These are phyloP conservation scores for Amiota minor DNA, from an alignment of 2,888 invertebrate genomes.

Conservation along the genomic window DNA sequence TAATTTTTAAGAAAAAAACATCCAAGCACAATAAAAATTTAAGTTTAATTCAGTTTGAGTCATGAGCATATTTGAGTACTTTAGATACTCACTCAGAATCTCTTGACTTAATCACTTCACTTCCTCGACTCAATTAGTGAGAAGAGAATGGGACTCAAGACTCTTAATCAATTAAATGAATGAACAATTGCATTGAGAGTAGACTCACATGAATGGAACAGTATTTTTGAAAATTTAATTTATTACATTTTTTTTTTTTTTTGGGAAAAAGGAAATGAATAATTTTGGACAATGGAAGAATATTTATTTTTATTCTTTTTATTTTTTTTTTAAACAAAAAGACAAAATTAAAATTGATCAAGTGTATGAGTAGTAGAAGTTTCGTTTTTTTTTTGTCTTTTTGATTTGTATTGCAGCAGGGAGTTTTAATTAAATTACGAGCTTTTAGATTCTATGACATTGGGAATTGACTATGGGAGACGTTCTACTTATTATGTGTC, in stretches of 20 bases:
- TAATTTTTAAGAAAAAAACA: not conserved
- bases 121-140: constrained; percentile 12
- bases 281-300: constrained; percentile 6
- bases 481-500: too few species aligned
- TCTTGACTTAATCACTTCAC: constrained; percentile 4
- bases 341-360: constrained; percentile 24
- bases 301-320: not conserved
- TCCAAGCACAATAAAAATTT: constrained; percentile 10
- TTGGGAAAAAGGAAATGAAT: constrained; percentile 21
- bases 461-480: not conserved
- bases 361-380: not conserved
- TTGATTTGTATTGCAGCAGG: not conserved
- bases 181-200: constrained; percentile 26
- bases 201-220: not conserved
- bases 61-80: too few species aligned
- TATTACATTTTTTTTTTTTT: not conserved
- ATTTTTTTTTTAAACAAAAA: constrained; percentile 1
- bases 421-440: constrained; percentile 3
- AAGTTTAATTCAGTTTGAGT: not conserved
- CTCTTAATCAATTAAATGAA: constrained; percentile 27
- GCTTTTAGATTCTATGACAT: not conserved
- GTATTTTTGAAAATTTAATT: not conserved
- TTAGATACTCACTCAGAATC: too few species aligned
- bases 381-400: not conserved
- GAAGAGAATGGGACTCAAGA: not conserved